Base-by-base conservation (phyloP, 2,888 invertebrate species). In the Cephus spinipes region DNA sequence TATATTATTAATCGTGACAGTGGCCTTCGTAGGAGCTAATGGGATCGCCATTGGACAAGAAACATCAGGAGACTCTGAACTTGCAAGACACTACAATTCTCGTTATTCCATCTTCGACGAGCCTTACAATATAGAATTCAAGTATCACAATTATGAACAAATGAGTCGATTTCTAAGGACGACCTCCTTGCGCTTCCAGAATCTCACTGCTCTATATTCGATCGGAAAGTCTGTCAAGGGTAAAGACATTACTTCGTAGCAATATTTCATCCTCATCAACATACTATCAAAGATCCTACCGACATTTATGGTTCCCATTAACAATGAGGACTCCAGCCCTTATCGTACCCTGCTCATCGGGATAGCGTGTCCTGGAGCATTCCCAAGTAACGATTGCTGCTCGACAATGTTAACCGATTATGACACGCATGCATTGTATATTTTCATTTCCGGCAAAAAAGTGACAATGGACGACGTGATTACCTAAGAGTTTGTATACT, bases 221-320 rank as follows among this genome's bases (percentile, higher is more conserved):
- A 97, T 98, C 87, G 98, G 98, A 80, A 97, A 97, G 92, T 97
- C 97, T 40, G 97, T 97, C 6, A 96, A 97, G 95, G 98, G 97
- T 96, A 55, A 55, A 55, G 9, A 93, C 84, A 89, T 81, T 74
- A 33, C 23, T 36, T 33, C 11, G 9, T 55, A 55, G 23, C 23
- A 23, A 55, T 55, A 55, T 55, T 15, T 55, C 2, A 55, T 55
- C 55, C 23, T 55, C 55, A 55, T 55, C 55, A 55, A 55, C 2
- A 2, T 23, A 55, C 23, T 55, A 6, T 55, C 23, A 55, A 55
- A 9, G 9, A 23, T 55, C 55, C 2, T 9, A 55, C 2, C 55
- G 23, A 55, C 2, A 1, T 55, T 23, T 15, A 9, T 15, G 40
- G 6, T 40, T 23, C 15, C 15, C 40, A 15, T 40, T 40, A 40